Evolutionary conservation across 2,113 vertebrate genomes (phyloP).

Genomic region (Steatornis caripensis): DNA sequence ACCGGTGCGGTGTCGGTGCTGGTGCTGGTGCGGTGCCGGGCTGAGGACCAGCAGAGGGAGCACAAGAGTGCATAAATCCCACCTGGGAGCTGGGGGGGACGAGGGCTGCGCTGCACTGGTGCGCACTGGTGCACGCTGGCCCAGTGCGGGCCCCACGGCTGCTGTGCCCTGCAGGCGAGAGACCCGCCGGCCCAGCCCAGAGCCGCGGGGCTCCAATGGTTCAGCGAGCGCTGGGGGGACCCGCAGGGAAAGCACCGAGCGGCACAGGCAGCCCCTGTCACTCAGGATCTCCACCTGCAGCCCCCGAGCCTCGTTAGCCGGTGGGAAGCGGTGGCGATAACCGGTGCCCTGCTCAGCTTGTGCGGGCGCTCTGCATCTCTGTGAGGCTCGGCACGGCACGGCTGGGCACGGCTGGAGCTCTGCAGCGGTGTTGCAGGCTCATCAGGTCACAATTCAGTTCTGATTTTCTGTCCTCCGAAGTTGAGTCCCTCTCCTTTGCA

Average conservation of each 20-base stretch:
- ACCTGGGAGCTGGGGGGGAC: not conserved
- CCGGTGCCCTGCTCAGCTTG: not conserved
- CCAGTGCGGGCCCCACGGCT: rapidly evolving
- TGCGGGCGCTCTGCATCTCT: not conserved
- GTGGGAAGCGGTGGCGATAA: not conserved
- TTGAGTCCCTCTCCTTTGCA: rapidly evolving
- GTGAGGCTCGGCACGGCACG: not conserved
- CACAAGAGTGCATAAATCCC: not conserved
- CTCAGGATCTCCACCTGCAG: not conserved
- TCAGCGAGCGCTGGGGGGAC: not conserved
- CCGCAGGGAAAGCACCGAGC: rapidly evolving
- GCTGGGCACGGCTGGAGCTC: rapidly evolving
- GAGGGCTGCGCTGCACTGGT: not conserved
- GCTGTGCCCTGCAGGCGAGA: not conserved
- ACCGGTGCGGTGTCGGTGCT: not conserved
- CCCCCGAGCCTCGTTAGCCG: rapidly evolving
- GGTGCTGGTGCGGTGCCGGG: not conserved
- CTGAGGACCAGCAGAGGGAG: slow-evolving; percentile 55
- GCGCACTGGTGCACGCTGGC: not conserved
- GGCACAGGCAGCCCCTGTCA: not conserved
- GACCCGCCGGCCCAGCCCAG: not conserved
- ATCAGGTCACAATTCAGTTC: not conserved
- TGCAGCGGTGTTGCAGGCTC: not conserved
- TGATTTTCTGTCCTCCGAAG: not conserved
- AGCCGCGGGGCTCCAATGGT: not conserved